phyloP scores from a whole-genome alignment of 1,140 invertebrate species.

The Chironomus striatipennis region DNA sequence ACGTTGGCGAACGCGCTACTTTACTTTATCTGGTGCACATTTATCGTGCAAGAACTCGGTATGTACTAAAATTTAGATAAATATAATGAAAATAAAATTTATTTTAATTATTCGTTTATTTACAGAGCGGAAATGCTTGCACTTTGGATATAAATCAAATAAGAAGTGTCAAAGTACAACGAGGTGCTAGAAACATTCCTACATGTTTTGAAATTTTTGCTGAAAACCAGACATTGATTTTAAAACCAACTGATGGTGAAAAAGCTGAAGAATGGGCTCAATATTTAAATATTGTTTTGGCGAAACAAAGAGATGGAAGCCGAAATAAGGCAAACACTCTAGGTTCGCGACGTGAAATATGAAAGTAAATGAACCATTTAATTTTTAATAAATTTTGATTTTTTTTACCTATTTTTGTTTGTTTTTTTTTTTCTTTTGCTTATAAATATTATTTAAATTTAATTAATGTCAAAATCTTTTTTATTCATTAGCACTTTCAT shows the following conservation, averaged over 20 bases:
- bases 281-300: constrained; percentile 78
- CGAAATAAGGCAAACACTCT: too few relatives aligned
- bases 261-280: constrained; percentile 93
- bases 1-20: constrained; percentile 86
- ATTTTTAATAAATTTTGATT: too few relatives aligned
- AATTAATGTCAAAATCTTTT: too few relatives aligned
- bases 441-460: too few relatives aligned
- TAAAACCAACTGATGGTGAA: constrained; percentile 89
- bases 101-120: constrained; percentile 24
- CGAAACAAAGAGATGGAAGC: constrained; percentile 43
- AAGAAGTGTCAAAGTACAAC: constrained; percentile 79
- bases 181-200: constrained; percentile 78
- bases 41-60: constrained; percentile 80
- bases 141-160: constrained; percentile 82
- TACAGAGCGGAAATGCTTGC: constrained; percentile 57
- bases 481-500: too few relatives aligned
- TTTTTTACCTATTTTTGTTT: too few relatives aligned
- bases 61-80: constrained; percentile 37
- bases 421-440: too few relatives aligned
- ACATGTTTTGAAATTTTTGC: constrained; percentile 96
- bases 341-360: too few relatives aligned
- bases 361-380: too few relatives aligned
- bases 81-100: not conserved
- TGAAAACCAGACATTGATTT: constrained; percentile 78
- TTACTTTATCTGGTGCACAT: constrained; percentile 84